phyloP scores from a whole-genome alignment of 2,797 vertebrate genomes.

The Simalia tracyae region DNA sequence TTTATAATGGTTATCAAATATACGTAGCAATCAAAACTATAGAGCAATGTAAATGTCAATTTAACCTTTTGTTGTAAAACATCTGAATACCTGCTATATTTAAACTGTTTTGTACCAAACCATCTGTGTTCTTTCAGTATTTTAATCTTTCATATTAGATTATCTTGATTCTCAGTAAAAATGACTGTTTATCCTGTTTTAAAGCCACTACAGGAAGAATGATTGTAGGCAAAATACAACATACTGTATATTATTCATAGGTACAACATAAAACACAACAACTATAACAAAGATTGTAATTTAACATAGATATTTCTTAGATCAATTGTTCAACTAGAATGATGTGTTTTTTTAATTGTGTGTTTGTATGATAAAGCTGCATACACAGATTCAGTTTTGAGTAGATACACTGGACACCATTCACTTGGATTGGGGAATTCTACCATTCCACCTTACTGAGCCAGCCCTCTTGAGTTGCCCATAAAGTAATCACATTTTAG shows the following conservation, averaged over 20 bases:
- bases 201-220: background rate
- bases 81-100: constrained; percentile 4
- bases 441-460: background rate
- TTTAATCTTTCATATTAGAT: background rate
- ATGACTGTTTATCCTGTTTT: background rate
- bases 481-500: background rate
- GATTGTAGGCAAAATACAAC: background rate
- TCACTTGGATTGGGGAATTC: background rate
- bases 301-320: background rate
- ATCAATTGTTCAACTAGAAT: background rate
- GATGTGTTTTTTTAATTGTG: background rate
- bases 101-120: background rate
- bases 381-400: background rate
- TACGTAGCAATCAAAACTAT: background rate
- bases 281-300: background rate
- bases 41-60: background rate
- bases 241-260: background rate
- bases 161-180: background rate
- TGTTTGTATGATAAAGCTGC: background rate
- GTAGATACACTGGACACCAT: background rate
- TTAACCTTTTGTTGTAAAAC: background rate
- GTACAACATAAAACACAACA: background rate
- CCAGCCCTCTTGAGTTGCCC: background rate
- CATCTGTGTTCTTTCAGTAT: background rate
- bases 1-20: background rate